Conservation (phyloP, 2,888 invertebrate genomes). For the Caenorhabditis sp. region DNA sequence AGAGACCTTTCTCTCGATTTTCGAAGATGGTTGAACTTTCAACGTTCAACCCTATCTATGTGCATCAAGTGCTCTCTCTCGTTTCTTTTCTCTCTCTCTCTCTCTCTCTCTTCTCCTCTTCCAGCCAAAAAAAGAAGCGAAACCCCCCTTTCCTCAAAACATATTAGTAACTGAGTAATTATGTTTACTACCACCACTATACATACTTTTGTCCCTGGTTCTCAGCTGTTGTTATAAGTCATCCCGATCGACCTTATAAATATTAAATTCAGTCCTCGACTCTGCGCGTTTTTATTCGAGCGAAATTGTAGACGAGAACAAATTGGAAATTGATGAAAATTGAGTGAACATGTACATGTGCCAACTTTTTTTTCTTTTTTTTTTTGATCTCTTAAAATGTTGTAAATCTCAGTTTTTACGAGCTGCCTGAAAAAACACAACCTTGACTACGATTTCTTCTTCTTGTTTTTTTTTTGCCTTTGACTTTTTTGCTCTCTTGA, state of each 20-base stretch:
- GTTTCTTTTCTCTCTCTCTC: too few species aligned
- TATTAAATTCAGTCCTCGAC: background rate
- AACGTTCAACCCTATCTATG: too few species aligned
- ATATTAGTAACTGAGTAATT: background rate
- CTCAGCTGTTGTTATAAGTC: background rate
- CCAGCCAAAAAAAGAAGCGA: background rate
- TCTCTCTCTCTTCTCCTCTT: conserved; percentile 4
- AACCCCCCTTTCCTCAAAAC: background rate
- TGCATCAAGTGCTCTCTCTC: background rate
- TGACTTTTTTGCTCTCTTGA: too few species aligned
- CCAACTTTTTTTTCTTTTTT: background rate
- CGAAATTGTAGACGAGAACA: background rate
- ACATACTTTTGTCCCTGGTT: background rate
- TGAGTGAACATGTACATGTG: background rate
- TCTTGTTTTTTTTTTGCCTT: too few species aligned
- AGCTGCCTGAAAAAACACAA: background rate
- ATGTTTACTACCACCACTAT: background rate
- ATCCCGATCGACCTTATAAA: background rate
- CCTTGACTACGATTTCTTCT: background rate
- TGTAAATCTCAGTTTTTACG: background rate
- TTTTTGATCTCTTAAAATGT: background rate
- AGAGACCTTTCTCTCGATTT: too few species aligned
- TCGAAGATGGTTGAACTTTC: too few species aligned
- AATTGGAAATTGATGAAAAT: conserved; percentile 1
- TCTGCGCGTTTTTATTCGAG: too few species aligned